Evolutionary conservation across 2,888 invertebrate species (phyloP), one percentile per base, ranked within the genome.

Genomic region (Eudasyphora cyanicolor): DNA sequence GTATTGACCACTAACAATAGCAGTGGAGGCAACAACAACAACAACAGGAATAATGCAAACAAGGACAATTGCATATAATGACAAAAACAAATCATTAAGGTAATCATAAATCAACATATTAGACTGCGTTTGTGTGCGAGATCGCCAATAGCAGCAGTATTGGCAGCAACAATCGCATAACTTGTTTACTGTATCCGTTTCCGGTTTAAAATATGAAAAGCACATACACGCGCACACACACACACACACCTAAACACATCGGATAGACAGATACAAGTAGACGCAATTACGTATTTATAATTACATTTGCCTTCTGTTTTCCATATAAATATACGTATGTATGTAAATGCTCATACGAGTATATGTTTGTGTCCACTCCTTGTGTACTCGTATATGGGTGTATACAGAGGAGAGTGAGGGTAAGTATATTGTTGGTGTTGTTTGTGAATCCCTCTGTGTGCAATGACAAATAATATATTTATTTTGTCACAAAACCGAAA

Each of bases 121-220:
- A 38, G 42, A 19, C 35, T 64, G 19, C 17, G 21, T 64, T 27
- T 19, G 62, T 64, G 45, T 67, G 14, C 42, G 7, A 7, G 71
- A n/a, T n/a, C 14, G 38, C 57, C 57, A 57, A 67, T 67, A 17
- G 42, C 54, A 29, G n/a, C n/a, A n/a, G n/a, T n/a, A n/a, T n/a
- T n/a, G n/a, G n/a, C n/a, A n/a, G n/a, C n/a, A n/a, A n/a, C n/a
- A n/a, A n/a, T n/a, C n/a, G n/a, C 10, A 27, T 38, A 29, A 69
- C 51, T 67, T 74, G 74, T 81, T 78, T 81, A 76, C 60, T 73
- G 78, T 84, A 84, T 84, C 83, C 83, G 83, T 76, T 81, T 84
- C 78, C 80, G 75, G 54, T 27, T 82, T 45, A 51, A 75, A 75
- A 75, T 75, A 62, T 67, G 67, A 67, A 64, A 67, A 42, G 38